Evolutionary conservation across 2,113 vertebrate species (phyloP), one percentile per base, ranked within the genome.

Genomic region (Chloropsis cyanopogon): DNA sequence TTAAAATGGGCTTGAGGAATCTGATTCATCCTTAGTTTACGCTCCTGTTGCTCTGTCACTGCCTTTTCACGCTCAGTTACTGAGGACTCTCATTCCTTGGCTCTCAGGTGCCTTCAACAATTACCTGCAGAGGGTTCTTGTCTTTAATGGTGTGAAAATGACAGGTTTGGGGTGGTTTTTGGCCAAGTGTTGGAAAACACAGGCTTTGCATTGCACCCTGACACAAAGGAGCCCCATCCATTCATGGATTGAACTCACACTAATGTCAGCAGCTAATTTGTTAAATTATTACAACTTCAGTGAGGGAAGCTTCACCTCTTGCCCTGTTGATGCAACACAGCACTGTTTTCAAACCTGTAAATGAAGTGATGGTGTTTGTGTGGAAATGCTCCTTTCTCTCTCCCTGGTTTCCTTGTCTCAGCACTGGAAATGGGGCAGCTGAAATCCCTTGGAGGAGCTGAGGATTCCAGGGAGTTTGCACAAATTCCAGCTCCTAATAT

Each of bases 101-200:
- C 31, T 61, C 64, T 65, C 33, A 59, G 42, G 28, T 35, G 25
- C 52, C 64, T 77, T 72, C 61, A 33, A 6, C 57, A 76, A 66
- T 88, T 80, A 79, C 49, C 16, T 14, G 68, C 46, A 33, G 42
- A 47, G 60, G 29, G 68, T 7, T 61, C 39, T 60, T 37, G n/a
- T 53, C 52, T 82, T 59, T 64, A 59, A 54, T 71, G 73, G 37
- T 54, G 33, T 63, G 70, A 92, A 85, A 95, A 96, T 76, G 37
- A 88, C 20, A 70, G 15, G 63, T 81, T 72, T 66, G 66, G 37
- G 41, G 10, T 6, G 6, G 1, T 12, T 63, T 82, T 29, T 42
- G 14, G 24, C 64, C 37, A 69, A 12, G 26, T 57, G 25, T 11
- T 92, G 47, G 24, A 26, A 69, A 86, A 86, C 2, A 1, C 12